Evolutionary conservation across 2,113 vertebrate species (phyloP), one percentile per base, ranked within the genome.

Genomic region (Sceloporus tristichus): DNA sequence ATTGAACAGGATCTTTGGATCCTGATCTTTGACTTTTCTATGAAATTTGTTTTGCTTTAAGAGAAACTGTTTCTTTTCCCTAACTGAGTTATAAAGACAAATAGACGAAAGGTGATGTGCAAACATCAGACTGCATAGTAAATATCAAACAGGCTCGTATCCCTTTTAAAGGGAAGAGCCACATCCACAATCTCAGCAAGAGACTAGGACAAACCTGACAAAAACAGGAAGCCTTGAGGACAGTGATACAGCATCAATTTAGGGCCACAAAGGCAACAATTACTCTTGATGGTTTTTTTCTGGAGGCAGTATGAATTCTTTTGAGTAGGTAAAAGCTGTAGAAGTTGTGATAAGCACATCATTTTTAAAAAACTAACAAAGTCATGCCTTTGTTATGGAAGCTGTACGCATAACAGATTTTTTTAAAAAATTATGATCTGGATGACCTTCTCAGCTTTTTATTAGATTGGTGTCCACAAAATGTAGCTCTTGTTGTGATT

Each of bases 91-190:
- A 76, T 91, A 91, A 92, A 77, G 83, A 90, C 84, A 94, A 90
- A 92, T 84, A 81, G 90, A 91, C 59, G 82, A 81, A 94, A 82
- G 89, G 79, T 91, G 91, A 96, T 96, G 95, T 97, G 95, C 96
- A 97, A 96, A 96, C 96, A 95, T 98, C 95, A 88, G 96, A 98
- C 97, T 98, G 98, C 98, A 99, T 98, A 98, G 98, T 98, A 97
- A 95, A 96, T 97, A 95, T 95, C 96, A 95, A 98, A 96, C 97
- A 97, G 96, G 95, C 97, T 94, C 92, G 92, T 86, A 90, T 91
- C 91, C 91, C 79, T 84, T 92, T 90, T 90, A 85, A 79, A 94
- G 92, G 90, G 93, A 84, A 93, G 88, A 91, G 92, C 92, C 90
- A 95, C 88, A 95, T 92, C 90, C 90, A 94, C 91, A 90, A 90